phyloP scores from a whole-genome alignment of 2,888 invertebrate genomes.

The Cryptus viduatorius region DNA sequence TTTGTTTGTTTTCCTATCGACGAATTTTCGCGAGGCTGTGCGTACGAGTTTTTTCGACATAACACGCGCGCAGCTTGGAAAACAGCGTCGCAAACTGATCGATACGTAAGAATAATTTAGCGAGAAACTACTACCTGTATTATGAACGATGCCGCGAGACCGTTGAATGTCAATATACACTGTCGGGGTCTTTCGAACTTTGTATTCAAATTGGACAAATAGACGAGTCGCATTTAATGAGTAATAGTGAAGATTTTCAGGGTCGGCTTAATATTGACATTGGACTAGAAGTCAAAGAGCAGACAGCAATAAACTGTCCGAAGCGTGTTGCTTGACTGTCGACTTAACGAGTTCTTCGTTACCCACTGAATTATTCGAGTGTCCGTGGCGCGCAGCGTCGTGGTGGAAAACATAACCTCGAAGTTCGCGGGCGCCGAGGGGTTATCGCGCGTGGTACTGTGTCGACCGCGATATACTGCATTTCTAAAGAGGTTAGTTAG shows the following conservation, averaged over 20 bases:
- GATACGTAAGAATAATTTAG: conserved; percentile 42
- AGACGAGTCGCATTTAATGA: neutral
- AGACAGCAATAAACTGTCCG: neutral
- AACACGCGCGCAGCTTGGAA: neutral
- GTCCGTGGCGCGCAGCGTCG: neutral
- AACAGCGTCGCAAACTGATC: conserved; percentile 8
- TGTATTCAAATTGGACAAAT: neutral
- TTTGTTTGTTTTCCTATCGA: neutral
- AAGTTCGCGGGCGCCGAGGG: neutral
- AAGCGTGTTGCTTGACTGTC: neutral
- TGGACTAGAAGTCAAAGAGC: conserved; percentile 1
- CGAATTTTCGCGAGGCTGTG: no score
- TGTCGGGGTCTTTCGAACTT: neutral
- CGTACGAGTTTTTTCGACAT: neutral
- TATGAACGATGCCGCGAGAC: neutral
- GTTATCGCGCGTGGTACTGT: neutral
- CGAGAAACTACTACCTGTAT: neutral
- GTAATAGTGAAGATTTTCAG: neutral
- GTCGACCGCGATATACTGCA: neutral
- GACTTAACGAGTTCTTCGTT: neutral
- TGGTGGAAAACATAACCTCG: neutral
- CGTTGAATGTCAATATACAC: neutral
- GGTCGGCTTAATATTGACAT: conserved; percentile 2
- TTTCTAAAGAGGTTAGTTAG: neutral
- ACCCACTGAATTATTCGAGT: neutral